Conservation (phyloP, 2,888 invertebrate species). For the Drosophila testacea region DNA sequence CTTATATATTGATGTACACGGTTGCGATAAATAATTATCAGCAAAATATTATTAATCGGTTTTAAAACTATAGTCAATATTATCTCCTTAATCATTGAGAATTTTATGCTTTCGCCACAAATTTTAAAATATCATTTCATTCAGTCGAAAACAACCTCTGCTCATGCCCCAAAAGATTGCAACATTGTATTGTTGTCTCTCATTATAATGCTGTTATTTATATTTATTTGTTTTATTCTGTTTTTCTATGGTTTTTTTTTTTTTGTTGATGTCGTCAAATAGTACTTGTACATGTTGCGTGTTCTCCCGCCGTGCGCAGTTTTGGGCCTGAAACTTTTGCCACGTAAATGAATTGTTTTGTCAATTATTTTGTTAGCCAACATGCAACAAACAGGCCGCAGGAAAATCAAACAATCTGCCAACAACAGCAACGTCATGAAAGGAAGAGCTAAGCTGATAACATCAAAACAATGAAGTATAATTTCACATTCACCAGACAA, state of each 20-base stretch:
- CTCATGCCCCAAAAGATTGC: constrained; percentile 20
- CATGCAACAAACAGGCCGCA: constrained; percentile 65
- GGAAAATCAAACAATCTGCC: constrained; percentile 17
- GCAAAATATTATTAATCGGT: too few species aligned
- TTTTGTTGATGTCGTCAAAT: constrained; percentile 64
- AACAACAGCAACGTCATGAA: constrained; percentile 8
- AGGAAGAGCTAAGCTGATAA: constrained; percentile 61
- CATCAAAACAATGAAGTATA: constrained; percentile 72
- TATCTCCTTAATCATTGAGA: constrained; percentile 17
- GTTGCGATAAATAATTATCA: too few species aligned
- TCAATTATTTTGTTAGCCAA: constrained; percentile 79
- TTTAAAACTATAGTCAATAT: not conserved
- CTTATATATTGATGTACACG: too few species aligned
- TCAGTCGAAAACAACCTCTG: not conserved
- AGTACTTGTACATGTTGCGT: constrained; percentile 66
- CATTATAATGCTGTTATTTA: constrained; percentile 61
- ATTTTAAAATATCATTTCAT: constrained; percentile 29
- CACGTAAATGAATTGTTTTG: constrained; percentile 81
- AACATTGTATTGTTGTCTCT: constrained; percentile 46
- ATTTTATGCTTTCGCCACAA: not conserved
- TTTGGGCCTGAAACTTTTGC: constrained; percentile 65
- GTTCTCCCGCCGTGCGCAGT: constrained; percentile 71
- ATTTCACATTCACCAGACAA: constrained; percentile 35
- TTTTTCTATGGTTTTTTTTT: constrained; percentile 16
- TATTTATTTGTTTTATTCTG: constrained; percentile 45